Conservation (phyloP, 2,888 invertebrate genomes). For the Nebria brevicollis region DNA sequence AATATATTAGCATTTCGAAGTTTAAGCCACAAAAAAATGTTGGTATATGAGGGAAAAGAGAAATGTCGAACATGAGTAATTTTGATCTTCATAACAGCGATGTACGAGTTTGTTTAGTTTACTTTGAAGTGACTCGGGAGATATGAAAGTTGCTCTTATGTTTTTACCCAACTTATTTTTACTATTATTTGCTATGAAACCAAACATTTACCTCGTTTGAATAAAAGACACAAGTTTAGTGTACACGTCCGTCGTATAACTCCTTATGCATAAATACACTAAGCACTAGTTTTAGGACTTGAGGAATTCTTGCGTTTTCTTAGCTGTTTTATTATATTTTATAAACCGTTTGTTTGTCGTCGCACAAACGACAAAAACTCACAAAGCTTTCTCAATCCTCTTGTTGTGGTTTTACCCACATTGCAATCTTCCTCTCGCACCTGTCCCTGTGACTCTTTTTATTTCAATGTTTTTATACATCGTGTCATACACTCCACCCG, state of each 20-base stretch:
- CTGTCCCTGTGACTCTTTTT: not conserved
- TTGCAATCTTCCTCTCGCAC: not conserved
- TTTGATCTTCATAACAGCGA: no score
- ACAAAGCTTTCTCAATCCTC: conserved; percentile 14
- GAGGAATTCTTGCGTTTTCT: not conserved
- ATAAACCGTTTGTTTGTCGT: conserved; percentile 14
- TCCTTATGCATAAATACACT: not conserved
- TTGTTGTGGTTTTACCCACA: not conserved
- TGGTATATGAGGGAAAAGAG: no score
- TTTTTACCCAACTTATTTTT: not conserved
- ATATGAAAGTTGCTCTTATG: not conserved
- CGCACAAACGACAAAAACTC: conserved; percentile 8
- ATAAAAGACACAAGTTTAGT: not conserved
- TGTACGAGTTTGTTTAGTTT: no score
- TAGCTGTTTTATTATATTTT: conserved; percentile 15
- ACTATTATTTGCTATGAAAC: not conserved
- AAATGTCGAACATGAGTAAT: no score
- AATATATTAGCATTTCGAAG: no score
- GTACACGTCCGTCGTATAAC: not conserved
- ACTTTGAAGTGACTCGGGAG: no score
- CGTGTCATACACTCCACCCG: not conserved
- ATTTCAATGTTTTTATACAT: not conserved
- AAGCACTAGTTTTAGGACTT: not conserved
- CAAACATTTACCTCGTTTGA: not conserved
- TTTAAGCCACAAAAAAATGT: no score